phyloP scores from a whole-genome alignment of 2,113 vertebrate genomes.

The Clupea harengus region DNA sequence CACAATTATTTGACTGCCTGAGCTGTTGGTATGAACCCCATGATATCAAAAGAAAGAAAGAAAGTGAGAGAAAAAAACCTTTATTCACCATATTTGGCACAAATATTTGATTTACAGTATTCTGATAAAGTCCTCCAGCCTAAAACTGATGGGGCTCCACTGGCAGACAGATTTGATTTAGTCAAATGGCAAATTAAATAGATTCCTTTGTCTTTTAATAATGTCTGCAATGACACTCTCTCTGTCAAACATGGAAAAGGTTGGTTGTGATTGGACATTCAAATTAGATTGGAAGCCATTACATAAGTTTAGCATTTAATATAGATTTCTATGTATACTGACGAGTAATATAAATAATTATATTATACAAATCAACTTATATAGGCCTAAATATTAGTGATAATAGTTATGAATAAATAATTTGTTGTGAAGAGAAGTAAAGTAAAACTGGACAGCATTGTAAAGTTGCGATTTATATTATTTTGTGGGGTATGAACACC shows the following conservation, averaged over 20 bases:
- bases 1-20: not conserved
- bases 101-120: no score
- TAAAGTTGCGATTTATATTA: no score
- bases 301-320: not conserved
- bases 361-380: no score
- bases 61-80: not conserved
- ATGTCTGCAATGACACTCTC: not conserved
- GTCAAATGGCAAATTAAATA: not conserved
- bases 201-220: not conserved
- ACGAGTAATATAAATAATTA: no score
- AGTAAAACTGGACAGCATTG: no score
- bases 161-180: not conserved
- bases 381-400: no score
- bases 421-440: no score
- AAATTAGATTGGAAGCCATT: not conserved
- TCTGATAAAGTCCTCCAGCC: not conserved
- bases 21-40: slow-evolving; percentile 1
- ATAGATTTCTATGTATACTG: not conserved
- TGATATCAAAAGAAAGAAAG: not conserved
- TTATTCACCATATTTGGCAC: not conserved
- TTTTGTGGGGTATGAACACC: not conserved
- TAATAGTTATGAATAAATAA: no score
- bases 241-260: not conserved
- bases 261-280: not conserved
- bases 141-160: not conserved